phyloP scores from a whole-genome alignment of 2,113 vertebrate species.

The Sarotherodon lohbergeri region DNA sequence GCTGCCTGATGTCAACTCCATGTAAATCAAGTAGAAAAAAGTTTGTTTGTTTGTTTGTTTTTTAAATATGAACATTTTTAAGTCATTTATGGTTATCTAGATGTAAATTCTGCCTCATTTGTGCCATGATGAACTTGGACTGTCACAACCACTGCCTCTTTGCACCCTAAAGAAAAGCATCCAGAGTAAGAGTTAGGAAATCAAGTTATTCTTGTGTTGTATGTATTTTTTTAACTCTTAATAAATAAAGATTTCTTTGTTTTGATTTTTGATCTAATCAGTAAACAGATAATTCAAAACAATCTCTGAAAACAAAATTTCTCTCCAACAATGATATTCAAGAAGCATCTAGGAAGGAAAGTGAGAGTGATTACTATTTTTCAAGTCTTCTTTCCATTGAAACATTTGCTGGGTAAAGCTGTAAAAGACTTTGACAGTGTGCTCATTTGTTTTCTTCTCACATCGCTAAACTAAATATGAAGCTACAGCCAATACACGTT shows the following conservation, averaged over 20 bases:
- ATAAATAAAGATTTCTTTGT: background rate
- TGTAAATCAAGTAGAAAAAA: background rate
- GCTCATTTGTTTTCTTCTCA: background rate
- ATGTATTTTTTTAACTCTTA: background rate
- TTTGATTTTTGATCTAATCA: background rate
- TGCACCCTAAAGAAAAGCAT: background rate
- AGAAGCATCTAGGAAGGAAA: background rate
- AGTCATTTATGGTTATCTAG: background rate
- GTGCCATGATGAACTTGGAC: background rate
- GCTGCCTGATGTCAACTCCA: background rate
- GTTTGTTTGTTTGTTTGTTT: background rate
- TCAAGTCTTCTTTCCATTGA: background rate
- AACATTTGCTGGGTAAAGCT: background rate
- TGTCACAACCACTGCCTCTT: background rate
- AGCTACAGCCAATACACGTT: background rate
- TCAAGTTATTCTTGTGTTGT: background rate
- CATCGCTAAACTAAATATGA: background rate
- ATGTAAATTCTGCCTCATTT: background rate
- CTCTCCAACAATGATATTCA: background rate
- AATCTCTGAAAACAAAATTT: background rate
- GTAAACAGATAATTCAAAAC: background rate
- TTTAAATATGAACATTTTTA: background rate
- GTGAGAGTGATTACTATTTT: background rate
- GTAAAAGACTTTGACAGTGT: background rate
- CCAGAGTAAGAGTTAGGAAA: background rate